Evolutionary conservation across 2,113 vertebrate genomes (phyloP).

Genomic region (Chamaetylas fuelleborni): DNA sequence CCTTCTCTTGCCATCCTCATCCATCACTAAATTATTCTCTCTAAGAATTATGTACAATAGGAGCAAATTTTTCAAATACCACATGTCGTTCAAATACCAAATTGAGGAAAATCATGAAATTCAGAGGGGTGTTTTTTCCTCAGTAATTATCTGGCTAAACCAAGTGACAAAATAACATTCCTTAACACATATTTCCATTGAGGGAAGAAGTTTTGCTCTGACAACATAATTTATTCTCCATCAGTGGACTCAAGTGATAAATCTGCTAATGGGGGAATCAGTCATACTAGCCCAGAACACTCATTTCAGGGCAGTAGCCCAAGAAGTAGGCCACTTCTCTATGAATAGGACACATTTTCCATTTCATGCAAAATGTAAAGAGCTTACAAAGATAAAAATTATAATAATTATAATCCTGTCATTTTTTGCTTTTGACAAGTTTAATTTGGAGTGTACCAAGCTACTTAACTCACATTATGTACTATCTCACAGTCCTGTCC

Average conservation of each 20-base stretch:
- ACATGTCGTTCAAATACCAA: background rate
- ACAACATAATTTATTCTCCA: background rate
- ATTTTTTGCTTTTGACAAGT: background rate
- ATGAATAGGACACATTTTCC: background rate
- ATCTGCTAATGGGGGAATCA: background rate
- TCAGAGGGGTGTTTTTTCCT: background rate
- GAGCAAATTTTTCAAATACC: background rate
- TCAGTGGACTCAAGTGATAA: background rate
- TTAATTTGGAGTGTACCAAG: background rate
- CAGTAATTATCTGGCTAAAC: background rate
- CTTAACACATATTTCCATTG: background rate
- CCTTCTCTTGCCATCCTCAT: background rate
- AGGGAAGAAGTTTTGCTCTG: background rate
- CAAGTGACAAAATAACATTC: background rate
- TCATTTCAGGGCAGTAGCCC: background rate
- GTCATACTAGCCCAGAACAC: background rate
- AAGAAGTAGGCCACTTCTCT: background rate
- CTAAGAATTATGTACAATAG: background rate
- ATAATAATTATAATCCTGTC: background rate
- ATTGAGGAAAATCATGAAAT: background rate
- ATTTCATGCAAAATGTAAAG: background rate
- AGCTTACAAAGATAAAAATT: background rate
- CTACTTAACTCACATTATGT: background rate
- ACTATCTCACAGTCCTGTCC: background rate
- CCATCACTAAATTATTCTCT: background rate